A percentile compares a stretch with the other conserved stretches of the same genome.
Evolutionary conservation across 1,140 invertebrate genomes (phyloP).

Genomic region (Drosophila sp.): DNA sequence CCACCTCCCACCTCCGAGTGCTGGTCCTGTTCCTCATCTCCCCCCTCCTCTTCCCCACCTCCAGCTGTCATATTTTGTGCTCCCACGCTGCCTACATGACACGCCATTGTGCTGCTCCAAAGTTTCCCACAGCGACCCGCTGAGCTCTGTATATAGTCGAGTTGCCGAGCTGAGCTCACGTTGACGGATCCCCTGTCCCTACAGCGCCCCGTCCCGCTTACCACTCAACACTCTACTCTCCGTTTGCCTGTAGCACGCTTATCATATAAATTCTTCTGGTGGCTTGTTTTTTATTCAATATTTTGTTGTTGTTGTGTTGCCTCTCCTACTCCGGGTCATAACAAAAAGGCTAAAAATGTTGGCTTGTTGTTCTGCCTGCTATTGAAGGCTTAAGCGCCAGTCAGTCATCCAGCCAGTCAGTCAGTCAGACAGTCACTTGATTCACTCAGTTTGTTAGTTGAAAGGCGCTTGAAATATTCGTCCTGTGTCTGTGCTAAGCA

Average conservation of each 20-base stretch:
- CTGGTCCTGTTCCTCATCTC: neutral
- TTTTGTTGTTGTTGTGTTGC: constrained; percentile 30
- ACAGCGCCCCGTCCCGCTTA: neutral
- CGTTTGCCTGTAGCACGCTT: constrained; percentile 61
- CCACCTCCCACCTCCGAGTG: neutral
- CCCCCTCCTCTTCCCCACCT: neutral
- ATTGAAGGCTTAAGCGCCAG: constrained; percentile 78
- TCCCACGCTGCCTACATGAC: constrained; percentile 57
- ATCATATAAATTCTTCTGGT: constrained; percentile 78
- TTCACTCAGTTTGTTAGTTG: constrained; percentile 60
- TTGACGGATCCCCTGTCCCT: constrained; percentile 41
- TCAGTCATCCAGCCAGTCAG: constrained; percentile 41
- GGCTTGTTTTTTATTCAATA: constrained; percentile 52
- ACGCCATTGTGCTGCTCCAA: constrained; percentile 55
- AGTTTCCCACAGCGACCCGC: constrained; percentile 60
- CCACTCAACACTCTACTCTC: neutral
- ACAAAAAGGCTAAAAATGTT: constrained; percentile 80
- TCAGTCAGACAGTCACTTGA: constrained; percentile 38
- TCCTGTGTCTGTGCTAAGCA: constrained; percentile 11
- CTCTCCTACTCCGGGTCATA: constrained; percentile 62
- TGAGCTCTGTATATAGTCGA: constrained; percentile 51
- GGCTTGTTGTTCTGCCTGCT: constrained; percentile 57
- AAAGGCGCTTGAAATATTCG: constrained; percentile 37
- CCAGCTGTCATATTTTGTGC: constrained; percentile 77
- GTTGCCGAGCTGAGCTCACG: constrained; percentile 53